phyloP scores from a whole-genome alignment of 2,888 invertebrate species.

The Camponotus fellah region DNA sequence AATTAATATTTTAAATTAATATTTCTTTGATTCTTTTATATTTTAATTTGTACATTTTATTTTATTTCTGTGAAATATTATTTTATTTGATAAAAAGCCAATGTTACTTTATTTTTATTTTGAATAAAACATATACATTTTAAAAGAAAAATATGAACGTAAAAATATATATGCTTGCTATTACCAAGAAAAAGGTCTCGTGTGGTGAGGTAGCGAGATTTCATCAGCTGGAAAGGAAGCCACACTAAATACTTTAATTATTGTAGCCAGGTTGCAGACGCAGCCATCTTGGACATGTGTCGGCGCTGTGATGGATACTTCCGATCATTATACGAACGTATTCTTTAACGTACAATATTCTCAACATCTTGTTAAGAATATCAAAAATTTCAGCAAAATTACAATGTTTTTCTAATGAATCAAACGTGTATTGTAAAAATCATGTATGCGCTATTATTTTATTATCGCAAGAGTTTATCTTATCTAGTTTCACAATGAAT shows the following conservation, averaged over 20 bases:
- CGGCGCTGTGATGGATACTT: constrained; percentile 65
- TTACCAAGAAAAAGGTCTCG: constrained; percentile 53
- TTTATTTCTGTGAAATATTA: background rate
- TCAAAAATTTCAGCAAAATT: background rate
- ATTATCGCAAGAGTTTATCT: background rate
- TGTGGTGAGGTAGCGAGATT: constrained; percentile 43
- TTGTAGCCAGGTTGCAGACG: constrained; percentile 70
- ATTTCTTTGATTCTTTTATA: background rate
- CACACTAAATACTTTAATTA: constrained; percentile 67
- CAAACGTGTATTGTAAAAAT: background rate
- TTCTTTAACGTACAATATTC: constrained; percentile 11
- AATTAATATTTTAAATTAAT: no score
- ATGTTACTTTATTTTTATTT: background rate
- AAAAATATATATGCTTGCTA: constrained; percentile 24
- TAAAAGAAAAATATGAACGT: constrained; percentile 15
- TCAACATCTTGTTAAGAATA: constrained; percentile 6
- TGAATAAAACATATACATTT: constrained; percentile 15
- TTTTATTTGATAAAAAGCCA: background rate
- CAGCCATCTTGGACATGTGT: constrained; percentile 67
- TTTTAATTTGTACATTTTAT: background rate
- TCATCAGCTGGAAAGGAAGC: constrained; percentile 53
- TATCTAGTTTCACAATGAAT: background rate
- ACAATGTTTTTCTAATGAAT: background rate
- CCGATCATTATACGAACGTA: constrained; percentile 58
- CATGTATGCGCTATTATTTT: constrained; percentile 13